These are phyloP conservation scores for Sphinx pinastri DNA, from an alignment of 2,888 invertebrate genomes.

Conservation along the genomic window DNA sequence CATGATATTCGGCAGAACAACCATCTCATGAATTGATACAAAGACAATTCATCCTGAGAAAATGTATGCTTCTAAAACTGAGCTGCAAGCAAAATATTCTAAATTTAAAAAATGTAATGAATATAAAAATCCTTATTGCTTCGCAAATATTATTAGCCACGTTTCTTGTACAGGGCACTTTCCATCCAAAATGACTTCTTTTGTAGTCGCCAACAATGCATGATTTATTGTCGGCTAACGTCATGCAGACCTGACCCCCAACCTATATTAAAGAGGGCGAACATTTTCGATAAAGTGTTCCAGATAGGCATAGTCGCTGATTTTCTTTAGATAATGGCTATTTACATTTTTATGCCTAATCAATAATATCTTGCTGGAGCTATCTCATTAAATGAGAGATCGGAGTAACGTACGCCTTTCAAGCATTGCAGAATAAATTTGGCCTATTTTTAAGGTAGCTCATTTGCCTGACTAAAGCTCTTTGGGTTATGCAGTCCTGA, in stretches of 20 bases:
- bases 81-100: background rate
- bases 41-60: no score
- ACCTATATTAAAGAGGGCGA: constrained; percentile 31
- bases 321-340: constrained; percentile 9
- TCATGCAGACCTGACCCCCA: constrained; percentile 50
- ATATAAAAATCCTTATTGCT: constrained; percentile 42
- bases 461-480: no score
- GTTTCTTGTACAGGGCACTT: constrained; percentile 65
- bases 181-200: constrained; percentile 77
- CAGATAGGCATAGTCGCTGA: constrained; percentile 13
- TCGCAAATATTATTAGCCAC: constrained; percentile 58
- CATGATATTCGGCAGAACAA: no score
- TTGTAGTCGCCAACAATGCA: constrained; percentile 74
- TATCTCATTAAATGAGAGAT: no score
- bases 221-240: constrained; percentile 67
- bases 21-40: no score
- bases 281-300: constrained; percentile 23
- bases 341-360: constrained; percentile 8
- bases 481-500: no score
- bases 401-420: background rate
- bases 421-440: no score
- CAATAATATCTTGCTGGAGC: background rate
- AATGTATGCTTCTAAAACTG: background rate
- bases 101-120: constrained; percentile 26
- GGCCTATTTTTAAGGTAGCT: no score